Base-by-base conservation (phyloP, 1,140 invertebrate genomes). In the Diuraphis noxia region DNA sequence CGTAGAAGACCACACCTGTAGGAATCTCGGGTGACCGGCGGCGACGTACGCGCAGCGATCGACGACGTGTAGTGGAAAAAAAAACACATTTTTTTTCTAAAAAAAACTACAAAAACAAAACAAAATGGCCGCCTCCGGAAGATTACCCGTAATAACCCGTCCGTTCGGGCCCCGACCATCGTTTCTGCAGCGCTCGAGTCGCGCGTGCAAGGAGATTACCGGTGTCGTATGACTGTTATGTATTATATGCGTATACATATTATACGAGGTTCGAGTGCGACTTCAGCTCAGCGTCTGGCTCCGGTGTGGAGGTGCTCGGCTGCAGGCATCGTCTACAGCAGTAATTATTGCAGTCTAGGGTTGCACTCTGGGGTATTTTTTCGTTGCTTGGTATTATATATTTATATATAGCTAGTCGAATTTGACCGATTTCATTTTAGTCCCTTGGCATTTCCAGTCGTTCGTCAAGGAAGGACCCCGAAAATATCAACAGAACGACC, bases 1-100 rank as follows among this genome's bases (percentile, higher is more conserved):
- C 63, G 52, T 6, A 46, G 52, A 89, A 63, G 88, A 89, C 88
- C 88, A 89, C 88, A 89, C 88, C 88, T 89, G 88, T 89, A 89
- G 88, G 63, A 77, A 77, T 89, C 88, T 89, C 88, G 56, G 88
- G 40, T 89, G 88, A 89, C 88, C 52, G 40, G 63, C 38, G 40
- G 72, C 86, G 43, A 52, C n/a, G 86, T 8, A 38, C 41, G 17
- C 46, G 49, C 56, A 17, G 56, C 87, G 40, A 41, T 19, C 56
- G 82, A 43, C 30, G 13, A n/a, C 40, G 41, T 43, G 38, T 25
- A 34, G 43, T 86, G 46, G 43, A 36, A 79, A 38, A 40, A 79
- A 79, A 77, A 21, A 38, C 30, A 63, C 10, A 63, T 72, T 72
- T 23, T 23, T 36, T 38, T 79, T 8, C 21, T 3, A 79, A 77